Base-by-base conservation (phyloP, 2,113 vertebrate species). In the Notothenia rossii region DNA sequence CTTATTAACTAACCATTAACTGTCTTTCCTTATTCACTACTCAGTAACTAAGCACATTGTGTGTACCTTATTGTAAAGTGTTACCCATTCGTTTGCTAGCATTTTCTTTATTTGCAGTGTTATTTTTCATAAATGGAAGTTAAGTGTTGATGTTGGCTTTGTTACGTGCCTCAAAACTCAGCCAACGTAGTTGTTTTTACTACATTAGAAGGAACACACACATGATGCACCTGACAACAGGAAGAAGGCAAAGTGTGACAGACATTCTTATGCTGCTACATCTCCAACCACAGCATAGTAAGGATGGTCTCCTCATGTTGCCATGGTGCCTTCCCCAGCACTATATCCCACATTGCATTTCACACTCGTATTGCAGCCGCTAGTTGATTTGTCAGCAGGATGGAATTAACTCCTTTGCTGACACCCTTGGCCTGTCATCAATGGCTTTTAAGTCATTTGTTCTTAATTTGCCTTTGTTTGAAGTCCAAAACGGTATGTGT, bases 321-420 rank as follows among this genome's bases (percentile, higher is more conserved):
- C 63, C 79, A 48, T 49, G 65, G 79, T 77, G 69, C 54, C 70
- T 62, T 40, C 14, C 83, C 29, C 75, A 80, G 62, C 54, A 53
- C 81, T 49, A 46, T 70, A 50, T 62, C 54, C 85, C 75, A 82
- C 80, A 33, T 85, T 87, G 83, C 85, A 89, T 93, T 94, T 94
- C 90, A 94, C 90, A 92, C 90, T 90, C 14, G 59, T 83, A 91
- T 89, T 89, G 75, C 75, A 91, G 87, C 72, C 73, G 78, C 67
- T 61, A 74, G 82, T 75, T 83, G 89, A 92, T 90, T 91, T 85
- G 88, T 84, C 88, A 85, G 85, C 86, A 84, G 85, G 78, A 89
- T 91, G 78, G 88, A 91, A 94, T 94, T 90, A 91, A 84, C 86
- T 91, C 82, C 55, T 77, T 81, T 81, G 84, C 87, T 69, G 79